Conservation (phyloP, 1,140 invertebrate species). For the Temnothorax longispinosus region DNA sequence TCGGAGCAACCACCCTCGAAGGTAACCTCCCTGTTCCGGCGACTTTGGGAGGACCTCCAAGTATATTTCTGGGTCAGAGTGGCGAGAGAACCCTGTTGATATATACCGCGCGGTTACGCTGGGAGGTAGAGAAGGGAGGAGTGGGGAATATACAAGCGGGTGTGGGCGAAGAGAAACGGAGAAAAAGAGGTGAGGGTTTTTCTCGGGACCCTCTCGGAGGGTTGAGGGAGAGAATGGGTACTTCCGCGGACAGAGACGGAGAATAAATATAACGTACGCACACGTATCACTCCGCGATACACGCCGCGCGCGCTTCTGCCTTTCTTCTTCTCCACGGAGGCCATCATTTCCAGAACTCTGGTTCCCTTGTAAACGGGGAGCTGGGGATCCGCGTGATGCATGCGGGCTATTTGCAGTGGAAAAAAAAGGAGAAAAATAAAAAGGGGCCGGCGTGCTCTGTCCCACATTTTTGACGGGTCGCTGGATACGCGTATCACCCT, state of each 20-base stretch:
- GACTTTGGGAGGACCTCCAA: slow-evolving; percentile 52
- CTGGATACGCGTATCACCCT: slow-evolving; percentile 58
- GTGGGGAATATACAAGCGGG: neutral
- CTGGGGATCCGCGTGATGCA: slow-evolving; percentile 66
- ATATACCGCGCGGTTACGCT: slow-evolving; percentile 66
- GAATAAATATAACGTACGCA: slow-evolving; percentile 71
- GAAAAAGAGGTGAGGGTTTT: slow-evolving; percentile 26
- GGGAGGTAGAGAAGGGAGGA: neutral
- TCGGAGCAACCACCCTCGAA: slow-evolving; percentile 2
- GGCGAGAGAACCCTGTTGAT: slow-evolving; percentile 67
- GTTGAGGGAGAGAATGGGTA: slow-evolving; percentile 2
- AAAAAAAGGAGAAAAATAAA: slow-evolving; percentile 62
- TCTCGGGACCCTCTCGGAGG: neutral
- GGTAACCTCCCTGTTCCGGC: slow-evolving; percentile 50
- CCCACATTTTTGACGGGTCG: slow-evolving; percentile 76
- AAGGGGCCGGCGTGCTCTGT: slow-evolving; percentile 68
- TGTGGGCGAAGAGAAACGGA: slow-evolving; percentile 34
- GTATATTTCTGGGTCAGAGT: slow-evolving; percentile 79
- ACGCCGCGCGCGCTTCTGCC: slow-evolving; percentile 55
- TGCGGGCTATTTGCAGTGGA: slow-evolving; percentile 75
- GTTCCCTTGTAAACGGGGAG: slow-evolving; percentile 68
- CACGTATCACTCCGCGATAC: slow-evolving; percentile 66
- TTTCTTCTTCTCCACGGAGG: slow-evolving; percentile 70
- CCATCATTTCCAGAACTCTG: slow-evolving; percentile 75
- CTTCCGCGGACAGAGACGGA: slow-evolving; percentile 51